Evolutionary conservation across 2,113 vertebrate species (phyloP).

Genomic region (Nycticorax nycticorax): DNA sequence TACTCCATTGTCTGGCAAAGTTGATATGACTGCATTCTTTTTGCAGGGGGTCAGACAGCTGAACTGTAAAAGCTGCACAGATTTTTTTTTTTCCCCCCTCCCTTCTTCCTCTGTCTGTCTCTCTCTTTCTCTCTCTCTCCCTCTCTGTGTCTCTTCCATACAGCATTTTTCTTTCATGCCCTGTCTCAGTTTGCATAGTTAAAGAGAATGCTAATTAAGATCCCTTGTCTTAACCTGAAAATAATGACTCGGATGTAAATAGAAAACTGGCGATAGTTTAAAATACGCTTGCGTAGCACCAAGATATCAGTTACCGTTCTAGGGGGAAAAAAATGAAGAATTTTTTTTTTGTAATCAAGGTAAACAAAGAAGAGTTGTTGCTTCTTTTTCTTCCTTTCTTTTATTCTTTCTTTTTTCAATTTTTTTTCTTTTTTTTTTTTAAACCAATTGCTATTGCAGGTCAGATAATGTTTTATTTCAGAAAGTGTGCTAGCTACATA

Average conservation of each 20-base stretch:
- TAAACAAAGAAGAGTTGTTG: constrained; percentile 76
- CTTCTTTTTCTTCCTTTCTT: not conserved
- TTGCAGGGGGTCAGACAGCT: constrained; percentile 74
- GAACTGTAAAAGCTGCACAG: constrained; percentile 79
- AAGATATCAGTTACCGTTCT: constrained; percentile 64
- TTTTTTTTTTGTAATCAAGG: constrained; percentile 70
- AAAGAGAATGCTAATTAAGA: constrained; percentile 81
- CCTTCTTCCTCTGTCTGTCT: not conserved
- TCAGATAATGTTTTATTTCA: constrained; percentile 73
- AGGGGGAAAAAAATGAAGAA: constrained; percentile 71
- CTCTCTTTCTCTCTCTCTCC: not conserved
- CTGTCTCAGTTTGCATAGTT: constrained; percentile 77
- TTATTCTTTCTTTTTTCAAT: not conserved
- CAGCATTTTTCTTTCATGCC: constrained; percentile 72
- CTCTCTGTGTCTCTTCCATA: constrained; percentile 48
- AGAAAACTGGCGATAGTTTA: constrained; percentile 63
- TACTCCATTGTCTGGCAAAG: constrained; percentile 82
- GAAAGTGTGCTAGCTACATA: constrained; percentile 66
- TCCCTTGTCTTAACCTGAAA: constrained; percentile 76
- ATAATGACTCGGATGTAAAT: constrained; percentile 75
- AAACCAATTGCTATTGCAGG: constrained; percentile 67
- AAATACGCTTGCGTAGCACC: constrained; percentile 61
- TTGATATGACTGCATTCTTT: constrained; percentile 83
- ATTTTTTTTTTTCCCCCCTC: constrained; percentile 26
- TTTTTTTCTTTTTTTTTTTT: not conserved